Evolutionary conservation across 2,797 vertebrate species (phyloP), one percentile per base, ranked within the genome.

Genomic region (Silurus aristotelis): DNA sequence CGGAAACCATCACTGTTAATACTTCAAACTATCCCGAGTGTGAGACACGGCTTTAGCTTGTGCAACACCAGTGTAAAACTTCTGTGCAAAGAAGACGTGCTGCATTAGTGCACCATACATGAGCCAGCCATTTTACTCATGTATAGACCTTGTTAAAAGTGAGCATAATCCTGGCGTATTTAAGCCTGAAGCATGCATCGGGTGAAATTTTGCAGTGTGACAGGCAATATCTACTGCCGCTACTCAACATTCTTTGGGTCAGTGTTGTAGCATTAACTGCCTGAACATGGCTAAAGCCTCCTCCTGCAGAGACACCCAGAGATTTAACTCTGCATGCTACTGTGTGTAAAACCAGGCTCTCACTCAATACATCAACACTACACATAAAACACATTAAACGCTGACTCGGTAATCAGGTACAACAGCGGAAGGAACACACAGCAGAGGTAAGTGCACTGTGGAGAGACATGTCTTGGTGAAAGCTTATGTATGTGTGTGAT

Each of bases 241-340:
- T 17, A 64, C 9, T 14, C 0, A 48, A 64, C 55, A 48, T 64
- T 61, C 13, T 48, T 64, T 48, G 20, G 20, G 6, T 77, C 25
- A 14, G 58, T 22, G 56, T 25, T 76, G 52, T 31, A 76, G 56
- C 55, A 27, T 76, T 58, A 31, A 27, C 52, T 31, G 55, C 2
- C 20, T 20, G 6, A 60, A 60, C 55, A 56, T 60, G 75, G 58
- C n/a, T 77, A 83, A 56, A 76, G 73, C 73, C 15, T 76, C 19
- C 56, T 56, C 52, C 25, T 31, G 38, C 73, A 56, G 25, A 73
- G 46, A 25, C 77, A 55, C 48, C 76, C 61, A 64, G 46, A 83
- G 73, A 81, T 86, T 80, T 73, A 84, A 71, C 82, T 80, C 73
- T 38, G 60, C 80, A 76, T 31, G 38, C 43, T 10, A 38, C 6